phyloP scores from a whole-genome alignment of 2,797 vertebrate genomes.

The Sciaenops ocellatus region DNA sequence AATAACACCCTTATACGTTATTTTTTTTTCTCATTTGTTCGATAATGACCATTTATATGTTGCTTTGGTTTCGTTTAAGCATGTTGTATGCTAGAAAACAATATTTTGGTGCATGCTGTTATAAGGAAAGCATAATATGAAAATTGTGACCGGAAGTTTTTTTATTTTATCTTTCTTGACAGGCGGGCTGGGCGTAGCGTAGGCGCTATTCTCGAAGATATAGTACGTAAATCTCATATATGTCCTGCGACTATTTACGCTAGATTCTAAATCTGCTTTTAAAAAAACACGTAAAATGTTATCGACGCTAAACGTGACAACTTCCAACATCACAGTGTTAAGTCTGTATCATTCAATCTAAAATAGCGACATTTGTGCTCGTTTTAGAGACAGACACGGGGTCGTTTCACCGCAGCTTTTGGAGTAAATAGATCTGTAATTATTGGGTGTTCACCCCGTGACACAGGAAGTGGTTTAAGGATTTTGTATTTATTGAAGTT shows the following conservation, averaged over 20 bases:
- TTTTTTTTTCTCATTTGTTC: neutral
- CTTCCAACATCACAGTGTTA: neutral
- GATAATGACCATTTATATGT: rapidly evolving
- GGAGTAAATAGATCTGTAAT: too few species aligned
- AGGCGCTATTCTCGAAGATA: slow-evolving; percentile 37
- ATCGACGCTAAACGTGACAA: slow-evolving; percentile 14
- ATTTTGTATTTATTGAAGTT: slow-evolving; percentile 26
- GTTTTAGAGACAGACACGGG: too few species aligned
- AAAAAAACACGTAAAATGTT: slow-evolving; percentile 28
- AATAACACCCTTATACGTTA: rapidly evolving
- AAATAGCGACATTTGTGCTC: rapidly evolving
- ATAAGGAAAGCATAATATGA: slow-evolving; percentile 6
- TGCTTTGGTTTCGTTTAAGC: rapidly evolving
- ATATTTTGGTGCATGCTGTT: rapidly evolving
- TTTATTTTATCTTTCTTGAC: slow-evolving; percentile 15
- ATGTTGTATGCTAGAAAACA: rapidly evolving
- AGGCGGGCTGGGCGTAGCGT: neutral
- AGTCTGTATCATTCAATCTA: rapidly evolving
- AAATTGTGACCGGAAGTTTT: slow-evolving; percentile 27
- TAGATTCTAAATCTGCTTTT: neutral
- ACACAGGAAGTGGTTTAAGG: slow-evolving; percentile 60
- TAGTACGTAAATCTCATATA: neutral
- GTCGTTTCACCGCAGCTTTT: too few species aligned
- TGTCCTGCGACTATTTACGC: neutral
- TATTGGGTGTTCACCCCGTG: neutral